Evolutionary conservation across 2,113 vertebrate species (phyloP).

Genomic region (Thalassarche chlororhynchos): DNA sequence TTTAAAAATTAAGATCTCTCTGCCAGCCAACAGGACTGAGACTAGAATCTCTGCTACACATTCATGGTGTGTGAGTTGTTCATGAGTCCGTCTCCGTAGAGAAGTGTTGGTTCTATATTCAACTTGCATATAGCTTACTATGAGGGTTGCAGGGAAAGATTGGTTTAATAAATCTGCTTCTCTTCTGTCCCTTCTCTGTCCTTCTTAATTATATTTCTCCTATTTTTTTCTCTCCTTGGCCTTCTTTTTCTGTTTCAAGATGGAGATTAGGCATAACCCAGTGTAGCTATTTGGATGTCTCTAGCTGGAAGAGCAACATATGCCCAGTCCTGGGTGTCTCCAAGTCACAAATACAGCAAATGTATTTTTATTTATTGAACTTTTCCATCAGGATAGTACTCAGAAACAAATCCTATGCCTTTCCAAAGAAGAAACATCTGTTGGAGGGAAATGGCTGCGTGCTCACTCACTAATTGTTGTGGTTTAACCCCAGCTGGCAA

Average conservation of each 20-base stretch:
- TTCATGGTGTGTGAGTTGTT: not conserved
- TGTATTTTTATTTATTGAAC: not conserved
- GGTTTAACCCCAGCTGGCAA: too few species aligned
- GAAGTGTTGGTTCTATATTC: constrained; percentile 1
- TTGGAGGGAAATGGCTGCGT: not conserved
- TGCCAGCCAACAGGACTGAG: not conserved
- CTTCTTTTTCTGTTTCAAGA: not conserved
- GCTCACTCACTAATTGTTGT: not conserved
- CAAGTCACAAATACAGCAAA: not conserved
- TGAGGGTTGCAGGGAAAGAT: not conserved
- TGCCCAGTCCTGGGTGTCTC: not conserved
- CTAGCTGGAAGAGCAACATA: not conserved
- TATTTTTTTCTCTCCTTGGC: not conserved
- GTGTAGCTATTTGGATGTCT: not conserved
- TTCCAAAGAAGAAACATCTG: not conserved
- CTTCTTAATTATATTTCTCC: not conserved
- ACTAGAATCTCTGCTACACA: not conserved
- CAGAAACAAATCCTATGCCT: not conserved
- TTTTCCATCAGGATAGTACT: not conserved
- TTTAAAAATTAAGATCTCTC: not conserved
- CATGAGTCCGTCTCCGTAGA: not conserved
- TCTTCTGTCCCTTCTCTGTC: not conserved
- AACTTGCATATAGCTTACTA: not conserved
- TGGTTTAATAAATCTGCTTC: not conserved
- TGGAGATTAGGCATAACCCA: not conserved